Conservation (phyloP, 2,113 vertebrate species). For the Anoura caudifer region DNA sequence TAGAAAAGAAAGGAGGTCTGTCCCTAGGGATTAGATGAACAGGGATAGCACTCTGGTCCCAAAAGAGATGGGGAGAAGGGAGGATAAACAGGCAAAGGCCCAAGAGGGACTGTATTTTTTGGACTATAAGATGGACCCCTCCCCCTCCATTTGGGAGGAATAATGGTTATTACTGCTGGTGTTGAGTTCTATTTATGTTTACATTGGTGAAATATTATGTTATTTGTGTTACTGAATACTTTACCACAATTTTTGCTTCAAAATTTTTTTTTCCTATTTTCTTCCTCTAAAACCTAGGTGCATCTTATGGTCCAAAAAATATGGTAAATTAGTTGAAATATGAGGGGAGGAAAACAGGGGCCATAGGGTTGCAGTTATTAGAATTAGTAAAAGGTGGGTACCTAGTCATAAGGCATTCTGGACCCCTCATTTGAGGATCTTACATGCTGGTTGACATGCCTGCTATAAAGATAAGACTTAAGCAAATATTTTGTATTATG, state of each 20-base stretch:
- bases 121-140: too few relatives aligned
- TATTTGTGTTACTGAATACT: too few relatives aligned
- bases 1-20: neutral
- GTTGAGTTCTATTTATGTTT: too few relatives aligned
- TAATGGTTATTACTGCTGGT: too few relatives aligned
- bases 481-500: neutral
- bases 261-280: too few relatives aligned
- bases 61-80: neutral
- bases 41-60: neutral
- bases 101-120: neutral
- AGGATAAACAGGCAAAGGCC: neutral
- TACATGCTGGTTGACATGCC: neutral
- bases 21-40: neutral
- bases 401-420: neutral
- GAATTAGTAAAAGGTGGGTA: neutral
- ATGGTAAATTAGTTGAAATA: neutral
- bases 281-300: too few relatives aligned
- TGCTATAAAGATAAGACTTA: neutral
- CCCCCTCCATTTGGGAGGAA: too few relatives aligned
- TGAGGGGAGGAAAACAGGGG: neutral
- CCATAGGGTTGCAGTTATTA: neutral
- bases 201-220: too few relatives aligned
- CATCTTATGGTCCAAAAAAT: too few relatives aligned
- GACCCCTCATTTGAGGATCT: neutral
- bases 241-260: too few relatives aligned